phyloP scores from a whole-genome alignment of 2,113 vertebrate genomes.

The Myrmecobius fasciatus region DNA sequence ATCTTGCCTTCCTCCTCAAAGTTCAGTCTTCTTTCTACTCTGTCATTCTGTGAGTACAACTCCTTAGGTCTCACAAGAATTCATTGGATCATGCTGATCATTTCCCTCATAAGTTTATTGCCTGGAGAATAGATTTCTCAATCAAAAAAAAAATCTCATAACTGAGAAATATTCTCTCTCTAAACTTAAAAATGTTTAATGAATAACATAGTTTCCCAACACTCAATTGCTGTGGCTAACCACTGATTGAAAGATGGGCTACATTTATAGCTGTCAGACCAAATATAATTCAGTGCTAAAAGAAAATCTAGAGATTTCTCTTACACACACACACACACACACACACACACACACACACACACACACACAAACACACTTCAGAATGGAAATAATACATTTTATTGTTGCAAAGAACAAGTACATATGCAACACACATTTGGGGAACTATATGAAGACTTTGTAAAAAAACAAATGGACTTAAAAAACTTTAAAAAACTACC shows the following conservation, averaged over 20 bases:
- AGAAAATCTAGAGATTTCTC: background rate
- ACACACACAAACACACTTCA: background rate
- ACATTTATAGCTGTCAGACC: background rate
- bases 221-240: slow-evolving; percentile 23
- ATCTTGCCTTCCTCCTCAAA: background rate
- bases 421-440: background rate
- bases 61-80: background rate
- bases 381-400: background rate
- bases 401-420: background rate
- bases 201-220: slow-evolving; percentile 11
- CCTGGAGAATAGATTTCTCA: background rate
- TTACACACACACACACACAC: background rate
- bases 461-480: background rate
- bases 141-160: slow-evolving; percentile 58
- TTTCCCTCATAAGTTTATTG: slow-evolving; percentile 17
- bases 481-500: background rate
- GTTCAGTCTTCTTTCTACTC: background rate
- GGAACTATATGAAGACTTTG: background rate
- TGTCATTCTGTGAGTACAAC: background rate
- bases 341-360: too few relatives aligned
- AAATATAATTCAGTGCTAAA: background rate
- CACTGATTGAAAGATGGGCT: slow-evolving; percentile 23
- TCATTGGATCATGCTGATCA: background rate
- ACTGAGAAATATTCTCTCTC: slow-evolving; percentile 4
- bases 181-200: slow-evolving; percentile 12